Percentiles rank a stretch among this genome's conserved stretches.
phyloP scores from a whole-genome alignment of 2,797 vertebrate genomes.

The Uromys caudimaculatus region DNA sequence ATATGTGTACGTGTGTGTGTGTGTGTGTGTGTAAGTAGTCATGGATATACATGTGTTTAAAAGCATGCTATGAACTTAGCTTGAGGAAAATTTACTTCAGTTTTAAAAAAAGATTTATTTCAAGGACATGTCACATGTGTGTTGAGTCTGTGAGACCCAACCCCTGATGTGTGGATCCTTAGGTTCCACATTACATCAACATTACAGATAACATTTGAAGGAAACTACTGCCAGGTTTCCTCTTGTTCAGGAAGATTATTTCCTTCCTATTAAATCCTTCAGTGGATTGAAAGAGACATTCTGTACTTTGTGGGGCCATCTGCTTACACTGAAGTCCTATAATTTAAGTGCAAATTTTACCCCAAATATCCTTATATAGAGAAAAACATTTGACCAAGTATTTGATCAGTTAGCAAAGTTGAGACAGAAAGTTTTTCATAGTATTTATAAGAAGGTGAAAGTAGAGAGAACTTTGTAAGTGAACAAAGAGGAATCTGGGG shows the following conservation, averaged over 20 bases:
- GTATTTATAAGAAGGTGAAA: background rate
- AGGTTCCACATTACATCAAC: background rate
- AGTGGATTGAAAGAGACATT: background rate
- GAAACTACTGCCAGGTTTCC: background rate
- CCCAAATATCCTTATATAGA: background rate
- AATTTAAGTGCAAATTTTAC: slow-evolving; percentile 43
- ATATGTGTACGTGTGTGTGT: background rate
- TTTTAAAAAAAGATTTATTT: slow-evolving; percentile 30
- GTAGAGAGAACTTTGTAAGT: background rate
- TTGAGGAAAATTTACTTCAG: background rate
- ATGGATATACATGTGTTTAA: background rate
- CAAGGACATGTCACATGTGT: background rate
- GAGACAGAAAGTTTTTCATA: background rate
- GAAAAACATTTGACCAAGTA: background rate
- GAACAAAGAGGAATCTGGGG: background rate
- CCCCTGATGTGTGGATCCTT: background rate
- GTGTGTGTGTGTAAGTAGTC: background rate
- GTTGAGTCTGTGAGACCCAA: background rate
- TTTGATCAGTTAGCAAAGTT: background rate
- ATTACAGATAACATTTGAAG: background rate
- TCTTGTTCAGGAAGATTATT: background rate
- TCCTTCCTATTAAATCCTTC: background rate
- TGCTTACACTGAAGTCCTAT: background rate
- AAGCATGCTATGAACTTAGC: background rate
- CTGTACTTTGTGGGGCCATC: background rate